Conservation (phyloP, 2,113 vertebrate species). For the Pollachius pollachius region DNA sequence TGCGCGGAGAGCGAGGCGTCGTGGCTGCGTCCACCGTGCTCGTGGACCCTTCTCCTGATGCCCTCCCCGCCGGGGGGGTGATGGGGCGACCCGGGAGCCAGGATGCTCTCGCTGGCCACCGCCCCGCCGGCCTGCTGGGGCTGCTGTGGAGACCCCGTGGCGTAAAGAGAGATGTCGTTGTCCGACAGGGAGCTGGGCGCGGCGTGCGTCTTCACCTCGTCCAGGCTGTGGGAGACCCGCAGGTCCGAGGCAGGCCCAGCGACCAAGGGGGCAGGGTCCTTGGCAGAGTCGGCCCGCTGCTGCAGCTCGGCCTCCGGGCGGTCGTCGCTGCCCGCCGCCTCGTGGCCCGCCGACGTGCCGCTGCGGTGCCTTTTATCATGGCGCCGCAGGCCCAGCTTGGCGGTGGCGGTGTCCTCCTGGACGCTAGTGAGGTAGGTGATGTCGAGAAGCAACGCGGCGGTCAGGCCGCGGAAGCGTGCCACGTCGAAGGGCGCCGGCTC, state of each 20-base stretch:
- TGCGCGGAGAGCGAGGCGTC: conserved; percentile 74
- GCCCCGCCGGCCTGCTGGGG: conserved; percentile 11
- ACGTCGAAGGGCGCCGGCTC: conserved; percentile 96
- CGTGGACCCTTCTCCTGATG: conserved; percentile 81
- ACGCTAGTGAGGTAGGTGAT: conserved; percentile 95
- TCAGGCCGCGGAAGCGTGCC: conserved; percentile 91
- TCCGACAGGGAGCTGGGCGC: conserved; percentile 79
- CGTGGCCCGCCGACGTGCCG: conserved; percentile 52
- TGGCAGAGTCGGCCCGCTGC: conserved; percentile 36
- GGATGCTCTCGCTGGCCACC: conserved; percentile 72
- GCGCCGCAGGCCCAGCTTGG: conserved; percentile 81
- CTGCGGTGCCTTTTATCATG: conserved; percentile 87
- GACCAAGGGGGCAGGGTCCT: background rate
- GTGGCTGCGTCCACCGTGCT: conserved; percentile 75
- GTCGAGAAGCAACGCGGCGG: conserved; percentile 89
- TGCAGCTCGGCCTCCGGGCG: conserved; percentile 55
- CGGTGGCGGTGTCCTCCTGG: conserved; percentile 81
- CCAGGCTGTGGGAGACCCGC: conserved; percentile 78
- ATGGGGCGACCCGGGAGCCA: conserved; percentile 18
- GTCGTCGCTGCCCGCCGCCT: conserved; percentile 58
- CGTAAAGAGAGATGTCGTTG: conserved; percentile 80
- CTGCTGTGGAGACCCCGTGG: conserved; percentile 61
- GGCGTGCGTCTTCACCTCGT: conserved; percentile 80
- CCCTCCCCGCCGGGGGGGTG: conserved; percentile 75
- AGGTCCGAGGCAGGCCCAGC: conserved; percentile 54